Percentiles rank a stretch among this genome's conserved stretches.
phyloP scores from a whole-genome alignment of 2,797 vertebrate species.

The Pangasius larnaudii region DNA sequence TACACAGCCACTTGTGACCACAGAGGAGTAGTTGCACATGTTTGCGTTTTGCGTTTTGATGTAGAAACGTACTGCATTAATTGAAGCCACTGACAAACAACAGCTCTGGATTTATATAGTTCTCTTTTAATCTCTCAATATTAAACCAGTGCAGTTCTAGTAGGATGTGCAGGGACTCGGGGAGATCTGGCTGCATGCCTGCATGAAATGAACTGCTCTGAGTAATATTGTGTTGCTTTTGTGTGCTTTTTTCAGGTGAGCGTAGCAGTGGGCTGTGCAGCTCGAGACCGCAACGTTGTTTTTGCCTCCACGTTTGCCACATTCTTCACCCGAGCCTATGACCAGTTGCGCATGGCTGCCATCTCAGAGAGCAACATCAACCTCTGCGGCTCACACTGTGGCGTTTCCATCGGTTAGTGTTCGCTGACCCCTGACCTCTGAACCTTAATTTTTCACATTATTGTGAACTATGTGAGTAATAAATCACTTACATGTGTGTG shows the following conservation, averaged over 20 bases:
- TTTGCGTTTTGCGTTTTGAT: neutral
- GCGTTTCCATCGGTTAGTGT: slow-evolving; percentile 89
- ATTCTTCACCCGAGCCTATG: slow-evolving; percentile 90
- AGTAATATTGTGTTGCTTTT: neutral
- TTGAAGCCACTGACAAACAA: neutral
- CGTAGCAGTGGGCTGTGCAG: slow-evolving; percentile 86
- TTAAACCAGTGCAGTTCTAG: neutral
- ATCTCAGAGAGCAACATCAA: slow-evolving; percentile 96
- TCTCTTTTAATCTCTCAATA: neutral
- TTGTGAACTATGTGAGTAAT: neutral
- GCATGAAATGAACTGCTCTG: no score
- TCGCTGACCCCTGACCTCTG: neutral
- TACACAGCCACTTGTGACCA: neutral
- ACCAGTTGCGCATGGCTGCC: slow-evolving; percentile 95
- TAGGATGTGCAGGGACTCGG: neutral
- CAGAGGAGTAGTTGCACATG: neutral
- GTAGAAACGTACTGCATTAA: neutral
- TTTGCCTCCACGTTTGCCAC: slow-evolving; percentile 92
- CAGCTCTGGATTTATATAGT: neutral
- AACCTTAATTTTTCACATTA: neutral
- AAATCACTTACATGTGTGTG: neutral
- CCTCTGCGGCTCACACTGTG: slow-evolving; percentile 93
- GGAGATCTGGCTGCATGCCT: neutral
- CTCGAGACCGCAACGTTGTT: slow-evolving; percentile 87
- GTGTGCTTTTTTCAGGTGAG: slow-evolving; percentile 80